phyloP scores from a whole-genome alignment of 1,140 invertebrate genomes.

The Panagrolaimus sp. region DNA sequence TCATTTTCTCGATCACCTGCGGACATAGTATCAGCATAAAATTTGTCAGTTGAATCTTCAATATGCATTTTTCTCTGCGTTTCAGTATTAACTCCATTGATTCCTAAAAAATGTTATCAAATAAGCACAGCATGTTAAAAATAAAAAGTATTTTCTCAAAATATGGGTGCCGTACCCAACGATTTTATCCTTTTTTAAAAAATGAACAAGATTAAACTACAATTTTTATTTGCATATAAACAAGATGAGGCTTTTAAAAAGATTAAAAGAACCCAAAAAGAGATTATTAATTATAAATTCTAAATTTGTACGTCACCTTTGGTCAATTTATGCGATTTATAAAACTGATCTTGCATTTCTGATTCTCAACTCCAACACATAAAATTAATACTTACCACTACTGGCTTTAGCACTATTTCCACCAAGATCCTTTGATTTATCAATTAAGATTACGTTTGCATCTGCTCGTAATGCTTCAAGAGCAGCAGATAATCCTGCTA shows the following conservation, averaged over 20 bases:
- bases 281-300: no score
- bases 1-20: slow-evolving; percentile 60
- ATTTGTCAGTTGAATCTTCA: slow-evolving; percentile 46
- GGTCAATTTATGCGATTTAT: neutral
- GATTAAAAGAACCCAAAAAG: no score
- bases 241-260: no score
- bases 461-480: slow-evolving; percentile 47
- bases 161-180: neutral
- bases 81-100: slow-evolving; percentile 56
- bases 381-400: slow-evolving; percentile 44
- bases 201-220: no score
- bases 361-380: neutral
- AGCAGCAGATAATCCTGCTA: slow-evolving; percentile 57
- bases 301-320: no score
- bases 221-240: no score
- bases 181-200: no score
- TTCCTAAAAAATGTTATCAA: slow-evolving; percentile 48
- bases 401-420: slow-evolving; percentile 60
- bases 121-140: neutral
- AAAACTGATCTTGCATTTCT: neutral
- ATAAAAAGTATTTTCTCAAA: neutral
- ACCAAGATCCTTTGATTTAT: slow-evolving; percentile 57
- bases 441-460: slow-evolving; percentile 56
- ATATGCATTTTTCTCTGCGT: slow-evolving; percentile 51
- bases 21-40: slow-evolving; percentile 56